phyloP scores from a whole-genome alignment of 2,888 invertebrate genomes.

The Catocala sponsa region DNA sequence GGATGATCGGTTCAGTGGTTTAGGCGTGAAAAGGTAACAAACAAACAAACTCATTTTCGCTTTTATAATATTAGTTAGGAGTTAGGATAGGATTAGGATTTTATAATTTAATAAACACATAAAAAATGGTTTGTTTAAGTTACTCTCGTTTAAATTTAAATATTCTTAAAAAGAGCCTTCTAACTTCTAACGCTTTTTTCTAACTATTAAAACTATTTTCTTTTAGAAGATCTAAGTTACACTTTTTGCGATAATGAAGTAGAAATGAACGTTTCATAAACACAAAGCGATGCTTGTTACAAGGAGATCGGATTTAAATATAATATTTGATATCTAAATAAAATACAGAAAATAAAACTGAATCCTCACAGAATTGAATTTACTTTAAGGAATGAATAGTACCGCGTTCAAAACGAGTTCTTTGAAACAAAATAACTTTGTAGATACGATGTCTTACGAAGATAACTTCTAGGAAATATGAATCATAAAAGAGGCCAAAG shows the following conservation, averaged over 20 bases:
- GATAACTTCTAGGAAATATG: conserved; percentile 57
- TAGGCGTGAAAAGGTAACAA: no score
- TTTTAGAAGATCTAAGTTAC: neutral
- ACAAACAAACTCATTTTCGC: no score
- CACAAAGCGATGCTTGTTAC: conserved; percentile 12
- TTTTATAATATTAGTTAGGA: no score
- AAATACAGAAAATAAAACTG: conserved; percentile 30
- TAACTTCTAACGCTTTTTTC: no score
- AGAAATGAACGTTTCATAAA: neutral
- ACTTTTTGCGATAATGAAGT: neutral
- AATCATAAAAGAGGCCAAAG: conserved; percentile 43
- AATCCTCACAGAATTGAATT: conserved; percentile 50
- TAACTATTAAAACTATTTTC: neutral
- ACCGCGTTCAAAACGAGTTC: conserved; percentile 42
- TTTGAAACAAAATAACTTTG: conserved; percentile 61
- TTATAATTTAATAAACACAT: no score
- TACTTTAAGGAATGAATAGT: conserved; percentile 48
- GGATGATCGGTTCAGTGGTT: no score
- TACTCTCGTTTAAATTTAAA: no score
- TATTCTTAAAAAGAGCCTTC: no score
- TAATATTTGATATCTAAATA: conserved; percentile 25
- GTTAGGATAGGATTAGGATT: no score
- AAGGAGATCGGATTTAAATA: conserved; percentile 10
- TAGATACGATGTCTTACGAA: conserved; percentile 37
- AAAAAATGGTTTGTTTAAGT: no score